These are phyloP conservation scores for Liolophura sinensis DNA, from an alignment of 1,140 invertebrate genomes.

Conservation along the genomic window DNA sequence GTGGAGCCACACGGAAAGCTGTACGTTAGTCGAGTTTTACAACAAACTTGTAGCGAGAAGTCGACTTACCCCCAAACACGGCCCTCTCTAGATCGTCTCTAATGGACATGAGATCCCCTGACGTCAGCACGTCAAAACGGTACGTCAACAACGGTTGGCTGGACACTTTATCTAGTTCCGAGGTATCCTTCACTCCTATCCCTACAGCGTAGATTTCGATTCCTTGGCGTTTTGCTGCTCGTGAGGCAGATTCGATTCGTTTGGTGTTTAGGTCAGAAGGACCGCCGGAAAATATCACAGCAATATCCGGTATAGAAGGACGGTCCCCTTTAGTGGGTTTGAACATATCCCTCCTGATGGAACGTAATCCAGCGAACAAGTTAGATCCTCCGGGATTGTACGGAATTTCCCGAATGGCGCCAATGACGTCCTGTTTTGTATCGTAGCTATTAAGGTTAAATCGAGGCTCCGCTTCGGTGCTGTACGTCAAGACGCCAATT, in stretches of 20 bases:
- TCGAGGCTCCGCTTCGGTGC: slow-evolving; percentile 19
- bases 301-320: slow-evolving; percentile 4
- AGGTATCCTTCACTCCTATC: slow-evolving; percentile 27
- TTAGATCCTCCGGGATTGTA: slow-evolving; percentile 29
- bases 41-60: too few species aligned
- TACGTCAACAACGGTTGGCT: slow-evolving; percentile 30
- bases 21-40: too few species aligned
- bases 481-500: slow-evolving; percentile 31
- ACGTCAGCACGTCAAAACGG: slow-evolving; percentile 33
- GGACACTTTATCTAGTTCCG: slow-evolving; percentile 28
- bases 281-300: slow-evolving; percentile 25
- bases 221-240: not conserved
- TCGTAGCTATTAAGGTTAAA: slow-evolving; percentile 22
- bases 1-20: too few species aligned
- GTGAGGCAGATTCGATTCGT: slow-evolving; percentile 16
- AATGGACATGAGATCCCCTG: slow-evolving; percentile 34
- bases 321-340: slow-evolving; percentile 27
- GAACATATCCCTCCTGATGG: slow-evolving; percentile 22
- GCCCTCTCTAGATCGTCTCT: too few species aligned
- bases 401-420: slow-evolving; percentile 23
- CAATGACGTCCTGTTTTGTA: slow-evolving; percentile 13
- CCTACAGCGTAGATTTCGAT: slow-evolving; percentile 34
- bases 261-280: slow-evolving; percentile 26
- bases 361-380: slow-evolving; percentile 17
- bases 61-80: too few species aligned